A percentile compares a stretch with the other conserved stretches of the same genome.
phyloP scores from a whole-genome alignment of 2,888 invertebrate species.

The Artemia sinica region DNA sequence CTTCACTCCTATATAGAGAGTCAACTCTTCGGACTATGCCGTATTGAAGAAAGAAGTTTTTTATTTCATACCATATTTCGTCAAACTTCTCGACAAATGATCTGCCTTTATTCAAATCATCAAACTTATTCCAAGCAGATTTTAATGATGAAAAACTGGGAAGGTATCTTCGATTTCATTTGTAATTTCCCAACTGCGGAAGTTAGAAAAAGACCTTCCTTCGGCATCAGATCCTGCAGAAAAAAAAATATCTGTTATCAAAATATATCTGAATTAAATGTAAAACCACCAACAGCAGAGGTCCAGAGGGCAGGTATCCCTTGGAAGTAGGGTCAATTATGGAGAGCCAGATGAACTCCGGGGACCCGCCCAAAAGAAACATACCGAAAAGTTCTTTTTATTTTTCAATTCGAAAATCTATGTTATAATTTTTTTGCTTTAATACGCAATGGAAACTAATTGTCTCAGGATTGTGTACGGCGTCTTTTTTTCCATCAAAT shows the following conservation, averaged over 20 bases:
- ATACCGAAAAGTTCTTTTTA: too few species aligned
- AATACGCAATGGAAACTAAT: too few species aligned
- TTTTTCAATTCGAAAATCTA: too few species aligned
- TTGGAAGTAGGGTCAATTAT: too few species aligned
- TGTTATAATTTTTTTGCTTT: too few species aligned
- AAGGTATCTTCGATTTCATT: constrained; percentile 9
- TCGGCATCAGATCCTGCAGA: background rate
- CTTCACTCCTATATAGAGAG: constrained; percentile 3
- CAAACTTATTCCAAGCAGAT: background rate
- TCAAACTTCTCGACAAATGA: background rate
- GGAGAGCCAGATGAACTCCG: too few species aligned
- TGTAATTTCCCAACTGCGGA: background rate
- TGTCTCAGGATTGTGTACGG: too few species aligned
- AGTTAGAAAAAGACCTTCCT: background rate
- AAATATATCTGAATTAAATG: too few species aligned
- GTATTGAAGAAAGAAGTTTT: background rate
- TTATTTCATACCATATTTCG: background rate
- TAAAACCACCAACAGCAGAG: too few species aligned
- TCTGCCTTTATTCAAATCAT: constrained; percentile 1
- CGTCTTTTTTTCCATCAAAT: too few species aligned
- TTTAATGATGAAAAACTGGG: background rate
- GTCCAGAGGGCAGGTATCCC: too few species aligned
- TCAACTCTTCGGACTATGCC: background rate
- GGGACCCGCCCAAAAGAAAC: too few species aligned
- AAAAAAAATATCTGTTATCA: background rate